A percentile compares a stretch with the other conserved stretches of the same genome.
These are phyloP conservation scores for Bombus turneri DNA, from an alignment of 1,140 invertebrate species.

Conservation along the genomic window DNA sequence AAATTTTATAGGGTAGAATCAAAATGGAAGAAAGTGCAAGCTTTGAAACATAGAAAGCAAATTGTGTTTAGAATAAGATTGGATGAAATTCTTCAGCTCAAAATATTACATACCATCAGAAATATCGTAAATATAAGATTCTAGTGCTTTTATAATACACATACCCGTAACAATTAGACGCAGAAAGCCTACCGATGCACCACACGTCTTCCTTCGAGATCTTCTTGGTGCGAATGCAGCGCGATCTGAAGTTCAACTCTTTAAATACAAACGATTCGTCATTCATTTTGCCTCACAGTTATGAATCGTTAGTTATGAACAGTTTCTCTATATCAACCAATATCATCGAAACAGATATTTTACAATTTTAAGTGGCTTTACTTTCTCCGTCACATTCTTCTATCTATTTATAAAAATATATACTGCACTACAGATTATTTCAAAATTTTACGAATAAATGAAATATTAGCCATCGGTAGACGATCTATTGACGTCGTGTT, in stretches of 20 bases:
- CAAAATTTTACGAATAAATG: neutral
- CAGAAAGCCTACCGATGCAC: neutral
- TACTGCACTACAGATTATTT: neutral
- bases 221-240: neutral
- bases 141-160: neutral
- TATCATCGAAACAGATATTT: neutral
- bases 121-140: neutral
- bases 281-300: neutral
- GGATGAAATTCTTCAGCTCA: neutral
- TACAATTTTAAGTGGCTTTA: neutral
- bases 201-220: neutral
- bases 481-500: neutral
- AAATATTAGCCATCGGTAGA: neutral
- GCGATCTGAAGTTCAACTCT: neutral
- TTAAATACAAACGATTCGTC: neutral
- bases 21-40: neutral
- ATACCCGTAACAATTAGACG: constrained; percentile 19
- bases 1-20: neutral
- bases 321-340: neutral
- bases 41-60: neutral
- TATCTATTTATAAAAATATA: neutral
- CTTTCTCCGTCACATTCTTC: neutral
- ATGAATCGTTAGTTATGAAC: neutral
- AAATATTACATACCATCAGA: constrained; percentile 23
- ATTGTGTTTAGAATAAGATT: neutral